phyloP scores from a whole-genome alignment of 2,888 invertebrate species.

The Holacanthella duospinosa region DNA sequence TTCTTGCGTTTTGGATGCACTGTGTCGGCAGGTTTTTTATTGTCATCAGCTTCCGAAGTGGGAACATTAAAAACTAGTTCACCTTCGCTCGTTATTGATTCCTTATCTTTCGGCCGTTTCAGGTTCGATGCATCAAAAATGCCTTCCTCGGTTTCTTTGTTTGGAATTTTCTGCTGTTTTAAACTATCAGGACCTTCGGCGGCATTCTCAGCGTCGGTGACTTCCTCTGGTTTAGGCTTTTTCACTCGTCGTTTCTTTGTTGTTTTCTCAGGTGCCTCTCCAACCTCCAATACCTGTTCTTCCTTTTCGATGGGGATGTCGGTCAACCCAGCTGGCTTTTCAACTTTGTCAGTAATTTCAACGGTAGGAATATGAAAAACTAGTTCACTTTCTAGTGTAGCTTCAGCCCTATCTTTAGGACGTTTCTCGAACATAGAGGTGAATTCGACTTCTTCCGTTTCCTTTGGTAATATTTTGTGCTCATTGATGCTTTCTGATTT shows the following conservation, averaged over 20 bases:
- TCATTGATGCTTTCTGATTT: background rate
- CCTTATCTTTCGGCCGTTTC: background rate
- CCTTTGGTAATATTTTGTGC: background rate
- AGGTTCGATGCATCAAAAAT: background rate
- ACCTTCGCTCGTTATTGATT: background rate
- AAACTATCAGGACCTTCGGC: too few relatives aligned
- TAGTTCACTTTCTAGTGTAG: background rate
- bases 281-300: background rate
- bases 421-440: background rate
- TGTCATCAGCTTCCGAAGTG: too few relatives aligned
- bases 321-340: background rate
- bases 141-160: background rate
- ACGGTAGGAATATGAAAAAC: background rate
- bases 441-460: background rate
- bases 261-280: conserved; percentile 5
- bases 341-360: background rate
- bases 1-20: background rate
- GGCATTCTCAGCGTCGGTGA: background rate
- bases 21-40: too few relatives aligned
- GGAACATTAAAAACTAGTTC: background rate
- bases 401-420: background rate
- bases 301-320: background rate
- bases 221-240: background rate
- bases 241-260: conserved; percentile 4
- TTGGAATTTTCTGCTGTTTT: background rate